Evolutionary conservation across 1,140 invertebrate genomes (phyloP).

Genomic region (Bombus waltoni): DNA sequence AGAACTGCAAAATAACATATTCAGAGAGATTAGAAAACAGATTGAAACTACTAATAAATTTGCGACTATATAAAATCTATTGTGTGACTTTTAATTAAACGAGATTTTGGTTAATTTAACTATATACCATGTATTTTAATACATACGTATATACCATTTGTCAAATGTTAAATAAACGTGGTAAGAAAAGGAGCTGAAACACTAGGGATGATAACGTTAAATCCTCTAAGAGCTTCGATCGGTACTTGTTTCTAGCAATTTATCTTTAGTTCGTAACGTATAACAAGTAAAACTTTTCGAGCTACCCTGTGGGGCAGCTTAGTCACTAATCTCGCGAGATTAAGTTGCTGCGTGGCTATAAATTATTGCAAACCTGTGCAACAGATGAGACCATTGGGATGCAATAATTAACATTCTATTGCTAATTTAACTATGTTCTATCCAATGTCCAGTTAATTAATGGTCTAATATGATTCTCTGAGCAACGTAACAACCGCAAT

Average conservation of each 20-base stretch:
- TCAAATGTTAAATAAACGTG: background rate
- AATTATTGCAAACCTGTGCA: conserved; percentile 20
- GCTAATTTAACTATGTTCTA: conserved; percentile 16
- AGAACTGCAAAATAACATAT: too few relatives aligned
- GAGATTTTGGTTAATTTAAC: too few relatives aligned
- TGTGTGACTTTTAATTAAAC: too few relatives aligned
- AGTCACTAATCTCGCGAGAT: conserved; percentile 26
- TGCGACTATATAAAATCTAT: too few relatives aligned
- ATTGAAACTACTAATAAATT: too few relatives aligned
- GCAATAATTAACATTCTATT: conserved; percentile 24
- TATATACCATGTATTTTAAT: too few relatives aligned
- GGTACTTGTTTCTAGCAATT: too few relatives aligned
- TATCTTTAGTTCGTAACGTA: background rate
- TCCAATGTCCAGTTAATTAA: conserved; percentile 4
- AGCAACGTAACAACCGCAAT: background rate
- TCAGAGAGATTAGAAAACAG: too few relatives aligned
- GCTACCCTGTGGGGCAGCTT: background rate
- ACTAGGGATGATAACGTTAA: background rate
- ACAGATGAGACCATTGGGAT: conserved; percentile 32
- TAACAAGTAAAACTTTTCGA: background rate
- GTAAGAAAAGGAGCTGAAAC: background rate
- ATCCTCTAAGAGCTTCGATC: background rate
- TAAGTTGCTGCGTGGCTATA: conserved; percentile 17
- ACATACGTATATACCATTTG: too few relatives aligned
- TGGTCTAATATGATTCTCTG: background rate